Evolutionary conservation across 2,888 invertebrate species (phyloP).

Genomic region (Limnephilus lunatus): DNA sequence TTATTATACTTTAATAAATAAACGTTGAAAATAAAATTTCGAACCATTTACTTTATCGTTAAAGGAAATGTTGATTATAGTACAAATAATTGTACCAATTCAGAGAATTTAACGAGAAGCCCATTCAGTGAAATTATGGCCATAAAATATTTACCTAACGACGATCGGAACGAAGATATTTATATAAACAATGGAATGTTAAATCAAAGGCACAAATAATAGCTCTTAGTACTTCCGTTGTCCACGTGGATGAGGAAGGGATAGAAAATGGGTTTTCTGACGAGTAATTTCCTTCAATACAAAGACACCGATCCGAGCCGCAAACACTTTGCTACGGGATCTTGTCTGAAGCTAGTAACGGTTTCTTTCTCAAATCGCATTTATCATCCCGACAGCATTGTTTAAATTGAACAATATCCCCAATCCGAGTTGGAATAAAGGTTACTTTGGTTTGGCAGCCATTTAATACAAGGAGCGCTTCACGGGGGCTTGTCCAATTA

Average conservation of each 20-base stretch:
- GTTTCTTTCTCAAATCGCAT: constrained; percentile 41
- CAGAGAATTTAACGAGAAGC: neutral
- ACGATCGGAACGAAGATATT: constrained; percentile 21
- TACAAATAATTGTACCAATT: neutral
- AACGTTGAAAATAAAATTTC: neutral
- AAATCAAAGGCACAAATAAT: constrained; percentile 39
- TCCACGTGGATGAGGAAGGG: constrained; percentile 13
- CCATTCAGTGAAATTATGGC: neutral
- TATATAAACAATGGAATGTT: constrained; percentile 30
- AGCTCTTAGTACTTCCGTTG: constrained; percentile 23
- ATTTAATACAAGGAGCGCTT: constrained; percentile 32
- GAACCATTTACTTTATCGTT: neutral
- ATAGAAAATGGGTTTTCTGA: constrained; percentile 41
- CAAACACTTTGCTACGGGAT: constrained; percentile 44
- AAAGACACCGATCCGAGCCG: constrained; percentile 25
- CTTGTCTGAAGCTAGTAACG: constrained; percentile 14
- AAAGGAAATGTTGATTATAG: neutral
- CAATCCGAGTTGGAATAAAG: constrained; percentile 20
- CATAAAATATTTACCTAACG: constrained; percentile 27
- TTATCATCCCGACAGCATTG: constrained; percentile 50
- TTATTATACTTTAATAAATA: too few relatives aligned
- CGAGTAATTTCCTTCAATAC: constrained; percentile 36
- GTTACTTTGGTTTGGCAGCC: constrained; percentile 20
- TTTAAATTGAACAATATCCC: constrained; percentile 48
- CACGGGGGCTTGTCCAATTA: neutral